phyloP scores from a whole-genome alignment of 2,888 invertebrate genomes.

The Boloria euphrosyne region DNA sequence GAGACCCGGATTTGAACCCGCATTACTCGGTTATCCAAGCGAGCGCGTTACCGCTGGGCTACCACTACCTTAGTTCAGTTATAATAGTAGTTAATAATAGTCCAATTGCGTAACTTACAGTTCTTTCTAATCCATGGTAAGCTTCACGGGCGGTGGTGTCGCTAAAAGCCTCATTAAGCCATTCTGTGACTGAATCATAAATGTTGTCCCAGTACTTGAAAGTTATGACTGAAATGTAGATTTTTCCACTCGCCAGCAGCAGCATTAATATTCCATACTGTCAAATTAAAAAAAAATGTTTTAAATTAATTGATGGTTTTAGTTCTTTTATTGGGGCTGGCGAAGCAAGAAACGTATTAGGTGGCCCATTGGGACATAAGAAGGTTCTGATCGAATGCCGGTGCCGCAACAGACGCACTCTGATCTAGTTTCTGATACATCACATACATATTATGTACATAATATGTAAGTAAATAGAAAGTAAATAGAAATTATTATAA shows the following conservation, averaged over 20 bases:
- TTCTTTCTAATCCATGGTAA: constrained; percentile 52
- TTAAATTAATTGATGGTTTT: not conserved
- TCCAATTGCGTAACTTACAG: constrained; percentile 50
- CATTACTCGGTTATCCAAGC: too few species aligned
- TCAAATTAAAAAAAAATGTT: constrained; percentile 38
- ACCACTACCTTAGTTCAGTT: not conserved
- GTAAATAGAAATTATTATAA: too few species aligned
- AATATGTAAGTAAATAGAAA: too few species aligned
- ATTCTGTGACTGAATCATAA: constrained; percentile 46
- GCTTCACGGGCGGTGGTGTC: constrained; percentile 39
- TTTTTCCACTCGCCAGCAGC: constrained; percentile 55
- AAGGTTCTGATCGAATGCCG: too few species aligned
- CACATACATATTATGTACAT: too few species aligned
- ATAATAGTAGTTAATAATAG: not conserved
- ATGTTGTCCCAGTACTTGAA: constrained; percentile 47
- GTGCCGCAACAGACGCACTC: too few species aligned
- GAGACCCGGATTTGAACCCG: too few species aligned
- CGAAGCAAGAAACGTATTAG: too few species aligned
- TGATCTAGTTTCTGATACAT: too few species aligned
- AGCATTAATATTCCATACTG: constrained; percentile 63
- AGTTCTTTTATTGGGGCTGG: too few species aligned
- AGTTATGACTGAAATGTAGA: constrained; percentile 57
- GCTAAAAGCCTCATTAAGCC: constrained; percentile 55
- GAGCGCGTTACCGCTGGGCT: too few species aligned
- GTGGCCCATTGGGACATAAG: too few species aligned